Evolutionary conservation across 64 coral and sea anemone species (phyloP).

Genomic region (Porites lutea): DNA sequence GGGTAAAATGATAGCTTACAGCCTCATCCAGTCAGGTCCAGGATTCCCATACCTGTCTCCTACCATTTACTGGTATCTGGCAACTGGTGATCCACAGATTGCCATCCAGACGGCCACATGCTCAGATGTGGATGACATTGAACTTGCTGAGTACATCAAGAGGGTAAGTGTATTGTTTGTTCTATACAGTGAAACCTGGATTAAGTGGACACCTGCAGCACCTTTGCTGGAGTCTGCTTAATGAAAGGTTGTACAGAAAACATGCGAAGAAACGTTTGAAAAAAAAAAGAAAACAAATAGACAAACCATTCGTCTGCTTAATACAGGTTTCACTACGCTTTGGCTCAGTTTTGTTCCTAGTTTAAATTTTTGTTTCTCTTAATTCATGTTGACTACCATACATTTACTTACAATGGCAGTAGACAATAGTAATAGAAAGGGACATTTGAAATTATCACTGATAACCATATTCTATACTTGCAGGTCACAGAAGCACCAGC

Average conservation of each 20-base stretch:
- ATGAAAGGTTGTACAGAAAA: no score
- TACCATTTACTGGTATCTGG: constrained; percentile 60
- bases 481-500: constrained; percentile 48
- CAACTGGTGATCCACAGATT: constrained; percentile 51
- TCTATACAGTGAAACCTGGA: not conserved
- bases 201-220: not conserved
- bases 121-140: constrained; percentile 37
- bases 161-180: constrained; percentile 19
- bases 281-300: no score
- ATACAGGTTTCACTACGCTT: no score
- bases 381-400: not conserved
- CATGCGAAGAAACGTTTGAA: no score
- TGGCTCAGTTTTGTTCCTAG: no score
- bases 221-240: no score
- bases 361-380: not conserved
- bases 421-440: constrained; percentile 5
- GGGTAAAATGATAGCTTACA: constrained; percentile 64
- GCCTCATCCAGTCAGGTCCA: constrained; percentile 66
- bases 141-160: constrained; percentile 35
- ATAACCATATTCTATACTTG: not conserved
- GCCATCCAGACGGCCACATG: constrained; percentile 15
- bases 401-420: not conserved
- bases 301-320: no score
- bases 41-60: constrained; percentile 77
- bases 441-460: not conserved